A percentile compares a stretch with the other conserved stretches of the same genome.
Conservation (phyloP, 1,140 invertebrate species). For the Kradibia gibbosae region DNA sequence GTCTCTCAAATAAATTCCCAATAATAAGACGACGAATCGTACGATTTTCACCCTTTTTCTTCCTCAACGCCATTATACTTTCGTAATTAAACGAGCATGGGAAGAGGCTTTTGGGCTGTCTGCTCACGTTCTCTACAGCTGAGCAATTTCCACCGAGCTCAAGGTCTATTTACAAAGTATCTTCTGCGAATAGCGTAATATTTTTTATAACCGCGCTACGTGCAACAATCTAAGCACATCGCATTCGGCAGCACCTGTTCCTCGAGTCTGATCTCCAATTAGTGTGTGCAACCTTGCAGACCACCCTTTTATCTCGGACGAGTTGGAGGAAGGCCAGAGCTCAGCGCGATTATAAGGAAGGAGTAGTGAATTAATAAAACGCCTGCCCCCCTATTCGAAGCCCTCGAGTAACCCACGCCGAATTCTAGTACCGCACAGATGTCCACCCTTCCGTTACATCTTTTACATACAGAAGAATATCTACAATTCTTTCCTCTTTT, state of each 20-base stretch:
- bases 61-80: no score
- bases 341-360: not conserved
- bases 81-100: no score
- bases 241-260: constrained; percentile 25
- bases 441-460: constrained; percentile 51
- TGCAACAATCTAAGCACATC: no score
- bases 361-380: constrained; percentile 65
- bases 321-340: not conserved
- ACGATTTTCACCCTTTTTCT: no score
- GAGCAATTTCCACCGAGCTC: no score
- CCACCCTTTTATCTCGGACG: constrained; percentile 10
- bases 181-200: no score
- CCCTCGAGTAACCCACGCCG: not conserved
- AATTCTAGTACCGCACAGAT: constrained; percentile 54
- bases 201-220: no score
- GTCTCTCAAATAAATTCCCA: no score
- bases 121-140: no score
- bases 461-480: not conserved
- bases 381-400: not conserved
- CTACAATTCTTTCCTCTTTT: not conserved
- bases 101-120: no score
- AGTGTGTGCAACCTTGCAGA: not conserved
- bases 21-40: no score
- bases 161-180: no score
- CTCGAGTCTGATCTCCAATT: constrained; percentile 42